Base-by-base conservation (phyloP, 2,797 vertebrate species). In the Kryptopterus vitreolus region DNA sequence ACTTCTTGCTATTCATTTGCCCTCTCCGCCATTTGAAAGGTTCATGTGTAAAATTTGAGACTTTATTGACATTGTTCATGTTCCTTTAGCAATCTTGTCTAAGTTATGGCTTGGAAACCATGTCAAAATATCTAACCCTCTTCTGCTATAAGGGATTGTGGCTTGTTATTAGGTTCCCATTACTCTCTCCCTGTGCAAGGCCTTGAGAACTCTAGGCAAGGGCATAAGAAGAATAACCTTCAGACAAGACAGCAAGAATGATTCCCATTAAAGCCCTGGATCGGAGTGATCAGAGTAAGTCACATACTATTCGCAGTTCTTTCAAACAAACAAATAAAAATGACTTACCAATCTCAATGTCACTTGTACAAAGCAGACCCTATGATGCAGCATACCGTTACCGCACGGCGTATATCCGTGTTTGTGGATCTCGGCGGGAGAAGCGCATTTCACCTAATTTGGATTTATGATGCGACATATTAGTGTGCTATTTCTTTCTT, bases 401-500 rank as follows among this genome's bases (percentile, higher is more conserved):
- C 38, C n/a, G 13, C 33, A 33, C 46, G n/a, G 10, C 62, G 33
- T 55, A 48, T 77, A 33, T 75, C 52, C 33, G 61, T 69, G 52
- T 65, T 71, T 71, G 72, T 81, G 71, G 18, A n/a, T 75, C 73
- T 58, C 80, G 76, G 75, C 29, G 38, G 69, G 62, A 75, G 26
- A 80, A 83, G 63, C 86, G 88, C 77, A 7, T 86, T 86, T 81
- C 84, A 85, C 87, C 82, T 92, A 91, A 92, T 92, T 89, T 88
- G 88, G 89, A 93, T 92, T 92, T 90, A 92, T 92, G 89, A 87
- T 74, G 81, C 66, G n/a, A 55, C 33, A 82, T 85, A 83, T 83
- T 78, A 86, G 87, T 43, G 72, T 77, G 80, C 79, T 84, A 78
- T 78, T 66, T 81, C 86, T 80, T 87, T 85, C 85, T 87, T 89